These are phyloP conservation scores for Eleginops maclovinus DNA, from an alignment of 2,113 vertebrate genomes.

Conservation along the genomic window DNA sequence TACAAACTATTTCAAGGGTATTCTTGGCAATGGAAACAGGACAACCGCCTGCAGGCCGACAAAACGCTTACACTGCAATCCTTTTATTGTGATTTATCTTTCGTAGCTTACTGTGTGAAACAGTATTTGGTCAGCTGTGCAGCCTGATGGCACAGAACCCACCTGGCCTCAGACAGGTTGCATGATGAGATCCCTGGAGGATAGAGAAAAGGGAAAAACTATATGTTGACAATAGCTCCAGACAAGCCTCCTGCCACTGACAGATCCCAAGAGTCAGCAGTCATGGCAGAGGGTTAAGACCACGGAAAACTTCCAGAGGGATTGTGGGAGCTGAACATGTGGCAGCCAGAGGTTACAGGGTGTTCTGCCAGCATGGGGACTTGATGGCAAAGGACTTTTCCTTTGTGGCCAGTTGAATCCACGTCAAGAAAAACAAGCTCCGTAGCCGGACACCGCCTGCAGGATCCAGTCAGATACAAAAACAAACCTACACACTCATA, in stretches of 20 bases:
- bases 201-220: neutral
- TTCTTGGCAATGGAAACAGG: slow-evolving; percentile 69
- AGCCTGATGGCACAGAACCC: slow-evolving; percentile 46
- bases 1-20: slow-evolving; percentile 55
- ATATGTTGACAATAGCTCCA: slow-evolving; percentile 8
- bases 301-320: slow-evolving; percentile 51
- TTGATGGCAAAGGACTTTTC: slow-evolving; percentile 35
- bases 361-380: slow-evolving; percentile 60
- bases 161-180: slow-evolving; percentile 63
- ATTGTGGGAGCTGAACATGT: slow-evolving; percentile 65
- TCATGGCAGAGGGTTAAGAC: slow-evolving; percentile 16
- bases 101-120: slow-evolving; percentile 34
- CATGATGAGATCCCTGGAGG: slow-evolving; percentile 22
- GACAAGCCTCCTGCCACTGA: slow-evolving; percentile 14
- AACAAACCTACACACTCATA: slow-evolving; percentile 62
- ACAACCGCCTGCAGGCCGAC: slow-evolving; percentile 53
- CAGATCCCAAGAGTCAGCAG: slow-evolving; percentile 27
- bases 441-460: slow-evolving; percentile 52
- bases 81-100: slow-evolving; percentile 66
- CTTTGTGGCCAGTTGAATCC: slow-evolving; percentile 55
- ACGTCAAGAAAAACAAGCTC: slow-evolving; percentile 60
- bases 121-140: slow-evolving; percentile 60
- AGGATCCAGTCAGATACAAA: slow-evolving; percentile 46
- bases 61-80: slow-evolving; percentile 70
- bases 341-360: slow-evolving; percentile 69